These are phyloP conservation scores for Micromussa lordhowensis DNA, from an alignment of 92 coral and sea anemone species.

Conservation along the genomic window DNA sequence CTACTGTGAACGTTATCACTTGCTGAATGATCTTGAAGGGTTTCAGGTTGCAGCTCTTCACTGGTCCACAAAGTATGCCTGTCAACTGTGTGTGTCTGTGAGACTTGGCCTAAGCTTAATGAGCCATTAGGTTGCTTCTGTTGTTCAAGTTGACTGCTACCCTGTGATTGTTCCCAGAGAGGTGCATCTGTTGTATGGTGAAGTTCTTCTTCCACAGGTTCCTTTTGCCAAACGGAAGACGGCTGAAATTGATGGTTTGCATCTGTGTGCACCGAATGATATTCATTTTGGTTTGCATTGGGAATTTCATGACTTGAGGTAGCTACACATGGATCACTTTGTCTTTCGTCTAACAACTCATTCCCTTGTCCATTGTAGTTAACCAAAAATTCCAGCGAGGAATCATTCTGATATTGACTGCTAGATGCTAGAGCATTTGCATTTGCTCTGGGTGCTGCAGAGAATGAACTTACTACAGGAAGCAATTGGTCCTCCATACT, in stretches of 20 bases:
- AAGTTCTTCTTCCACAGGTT: conserved; percentile 2
- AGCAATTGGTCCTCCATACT: conserved; percentile 14
- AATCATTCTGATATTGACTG: conserved; percentile 8
- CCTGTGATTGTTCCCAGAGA: conserved; percentile 31
- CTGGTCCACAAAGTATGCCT: conserved; percentile 28
- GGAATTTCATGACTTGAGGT: background rate
- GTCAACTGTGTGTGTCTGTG: conserved; percentile 12
- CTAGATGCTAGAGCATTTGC: conserved; percentile 42
- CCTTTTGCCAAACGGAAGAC: conserved; percentile 17
- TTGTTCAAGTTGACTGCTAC: conserved; percentile 38
- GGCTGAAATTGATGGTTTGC: conserved; percentile 17
- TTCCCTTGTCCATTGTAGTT: conserved; percentile 9
- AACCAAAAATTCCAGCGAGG: conserved; percentile 21
- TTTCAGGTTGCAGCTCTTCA: conserved; percentile 36
- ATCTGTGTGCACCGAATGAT: conserved; percentile 20
- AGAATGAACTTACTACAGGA: conserved; percentile 26
- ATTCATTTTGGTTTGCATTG: background rate
- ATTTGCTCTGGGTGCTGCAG: conserved; percentile 46
- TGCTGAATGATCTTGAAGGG: conserved; percentile 14
- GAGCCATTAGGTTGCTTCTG: conserved; percentile 22
- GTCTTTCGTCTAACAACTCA: background rate
- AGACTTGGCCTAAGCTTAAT: conserved; percentile 15
- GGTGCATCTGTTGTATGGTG: conserved; percentile 3
- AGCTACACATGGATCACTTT: conserved; percentile 1
- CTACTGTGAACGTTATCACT: background rate